phyloP scores from a whole-genome alignment of 2,113 vertebrate species.

The Tupaia tana region DNA sequence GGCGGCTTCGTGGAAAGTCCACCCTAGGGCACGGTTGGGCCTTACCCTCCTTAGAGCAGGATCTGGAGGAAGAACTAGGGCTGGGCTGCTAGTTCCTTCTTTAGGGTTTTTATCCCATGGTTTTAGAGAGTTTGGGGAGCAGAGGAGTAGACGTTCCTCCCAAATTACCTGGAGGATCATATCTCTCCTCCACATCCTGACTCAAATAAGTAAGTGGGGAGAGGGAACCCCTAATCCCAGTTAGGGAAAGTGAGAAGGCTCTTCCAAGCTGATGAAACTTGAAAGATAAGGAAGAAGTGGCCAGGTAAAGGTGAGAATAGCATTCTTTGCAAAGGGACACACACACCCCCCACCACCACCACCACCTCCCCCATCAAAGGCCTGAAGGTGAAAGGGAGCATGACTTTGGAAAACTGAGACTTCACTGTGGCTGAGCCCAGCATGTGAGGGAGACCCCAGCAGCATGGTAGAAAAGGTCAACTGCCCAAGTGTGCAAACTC shows the following conservation, averaged over 20 bases:
- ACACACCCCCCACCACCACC: too few species aligned
- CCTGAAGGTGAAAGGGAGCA: not conserved
- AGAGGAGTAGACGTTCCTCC: not conserved
- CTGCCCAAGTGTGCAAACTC: not conserved
- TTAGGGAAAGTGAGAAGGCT: not conserved
- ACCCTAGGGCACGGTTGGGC: not conserved
- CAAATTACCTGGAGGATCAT: not conserved
- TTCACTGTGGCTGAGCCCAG: not conserved
- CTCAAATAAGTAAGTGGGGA: constrained; percentile 19
- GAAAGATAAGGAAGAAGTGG: not conserved
- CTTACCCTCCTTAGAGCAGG: not conserved
- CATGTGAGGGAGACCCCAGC: not conserved
- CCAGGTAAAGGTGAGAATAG: not conserved
- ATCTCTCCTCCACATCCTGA: not conserved
- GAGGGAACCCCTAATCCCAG: not conserved
- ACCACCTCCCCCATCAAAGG: not conserved
- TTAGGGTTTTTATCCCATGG: not conserved
- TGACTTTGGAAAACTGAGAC: not conserved
- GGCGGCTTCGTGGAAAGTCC: not conserved
- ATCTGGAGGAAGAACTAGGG: not conserved
- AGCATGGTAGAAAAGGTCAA: not conserved
- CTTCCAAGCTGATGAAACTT: not conserved
- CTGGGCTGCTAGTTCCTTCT: not conserved
- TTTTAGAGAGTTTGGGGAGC: not conserved
- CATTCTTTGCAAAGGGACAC: not conserved